Evolutionary conservation across 30 jellyfish, hydroid and myxozoan species (phyloP), one percentile per base, ranked within the genome.

Genomic region (Aurelia aurita): DNA sequence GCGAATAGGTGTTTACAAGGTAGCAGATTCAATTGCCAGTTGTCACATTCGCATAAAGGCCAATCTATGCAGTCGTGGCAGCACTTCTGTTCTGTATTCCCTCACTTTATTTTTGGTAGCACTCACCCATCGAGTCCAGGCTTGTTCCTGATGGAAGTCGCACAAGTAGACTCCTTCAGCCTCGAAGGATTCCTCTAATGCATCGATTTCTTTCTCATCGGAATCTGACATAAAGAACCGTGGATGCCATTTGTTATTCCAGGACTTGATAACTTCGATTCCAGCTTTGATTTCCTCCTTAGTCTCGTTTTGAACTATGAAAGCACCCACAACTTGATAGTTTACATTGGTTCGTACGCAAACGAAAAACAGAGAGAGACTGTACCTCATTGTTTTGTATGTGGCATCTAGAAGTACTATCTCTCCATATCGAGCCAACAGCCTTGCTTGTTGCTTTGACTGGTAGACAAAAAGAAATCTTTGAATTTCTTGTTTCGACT

Each of bases 51-150:
- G 45, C 87, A 75, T 20, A 79, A 75, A 13, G 87, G 87, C 85
- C 12, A 72, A 14, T 26, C 85, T 72, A 13, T 74, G 32, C 51
- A 72, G 51, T 72, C 43, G 58, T 72, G 70, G 49, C 53, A 72
- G 69, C 12, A 72, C 69, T 72, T 44, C 85, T 29, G 25, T 49
- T 72, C 51, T 72, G 32, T 72, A 29, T 72, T 72, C 61, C 27
- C 32, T n/a, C 29, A 49, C 85, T 39, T 51, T 51, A 44, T 72
- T 72, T 26, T 72, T 51, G 61, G 53, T 72, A 26, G 58, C 61
- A 31, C 74, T 61, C 39, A 79, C 81, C 90, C 90, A 79, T 2
- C 82, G 72, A 34, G 90, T 79, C 90, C 90, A 79, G 45, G 82
- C 55, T 47, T 79, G 81, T 55, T 79, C 90, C 63, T 74, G 58